Evolutionary conservation across 1,140 invertebrate genomes (phyloP), one percentile per base, ranked within the genome.

Genomic region (Drosophila paulistorum): DNA sequence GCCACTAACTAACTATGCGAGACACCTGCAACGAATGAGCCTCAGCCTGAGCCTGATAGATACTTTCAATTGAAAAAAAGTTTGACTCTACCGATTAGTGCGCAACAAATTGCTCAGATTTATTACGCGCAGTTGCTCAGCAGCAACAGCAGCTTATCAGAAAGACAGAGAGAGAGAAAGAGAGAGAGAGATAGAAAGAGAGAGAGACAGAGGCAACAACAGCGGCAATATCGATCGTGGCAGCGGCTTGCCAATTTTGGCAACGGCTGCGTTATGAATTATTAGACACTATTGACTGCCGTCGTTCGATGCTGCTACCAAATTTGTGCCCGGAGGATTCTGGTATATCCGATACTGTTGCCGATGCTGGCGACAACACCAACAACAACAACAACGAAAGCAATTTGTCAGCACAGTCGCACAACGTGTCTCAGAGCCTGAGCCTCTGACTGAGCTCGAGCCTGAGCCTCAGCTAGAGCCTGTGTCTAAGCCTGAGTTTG

Each of bases 211-310:
- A 61, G 65, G 2, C 61, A 30, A 6, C 55, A 20, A 33, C 75
- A 37, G 20, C 65, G 41, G 35, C 48, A 58, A 11, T 11, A 39
- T 39, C 37, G 37, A 39, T 39, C 10, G 14, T 51, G 68, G 45
- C 69, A 67, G 42, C 45, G 30, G 41, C 83, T 86, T 87, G 57
- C 84, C 79, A 87, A 83, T 86, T 86, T 86, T 87, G 83, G 83
- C 76, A 86, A 87, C 77, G 71, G 77, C 63, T 71, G 71, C 78
- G 84, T 87, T 87, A 87, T 87, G 83, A 87, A 87, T 87, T 87
- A 87, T 87, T 87, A 80, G 83, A 87, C 83, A 86, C 83, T 87
- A 89, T 87, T 87, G 83, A 87, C 76, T 87, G 84, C 84, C 77
- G 84, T 77, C 83, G 80, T 81, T 78, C 79, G 76, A 76, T 80